These are phyloP conservation scores for Cettia cetti DNA, from an alignment of 2,113 vertebrate species.

Conservation along the genomic window DNA sequence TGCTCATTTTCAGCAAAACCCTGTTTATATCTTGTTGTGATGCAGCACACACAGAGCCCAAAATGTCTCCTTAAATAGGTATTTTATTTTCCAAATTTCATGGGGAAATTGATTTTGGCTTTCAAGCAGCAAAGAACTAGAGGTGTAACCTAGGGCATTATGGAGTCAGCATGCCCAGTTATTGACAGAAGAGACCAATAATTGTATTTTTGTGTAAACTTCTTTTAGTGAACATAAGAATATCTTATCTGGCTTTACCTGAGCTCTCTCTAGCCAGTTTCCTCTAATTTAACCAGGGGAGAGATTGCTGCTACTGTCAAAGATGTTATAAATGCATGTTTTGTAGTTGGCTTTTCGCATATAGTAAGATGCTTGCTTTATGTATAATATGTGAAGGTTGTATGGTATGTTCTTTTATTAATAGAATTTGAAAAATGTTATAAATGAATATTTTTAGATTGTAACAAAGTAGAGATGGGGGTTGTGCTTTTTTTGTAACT, in stretches of 20 bases:
- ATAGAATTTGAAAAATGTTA: no score
- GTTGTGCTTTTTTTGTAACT: no score
- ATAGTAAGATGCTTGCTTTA: no score
- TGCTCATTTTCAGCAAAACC: not conserved
- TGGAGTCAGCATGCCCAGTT: not conserved
- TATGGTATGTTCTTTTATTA: no score
- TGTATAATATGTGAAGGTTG: no score
- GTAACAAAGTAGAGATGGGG: no score
- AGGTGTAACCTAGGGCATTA: not conserved
- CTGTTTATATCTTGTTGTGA: not conserved
- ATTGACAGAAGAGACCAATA: not conserved
- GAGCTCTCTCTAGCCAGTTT: not conserved
- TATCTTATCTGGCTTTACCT: not conserved
- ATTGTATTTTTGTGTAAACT: not conserved
- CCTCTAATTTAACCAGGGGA: not conserved
- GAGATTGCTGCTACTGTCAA: not conserved
- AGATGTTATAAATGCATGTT: no score
- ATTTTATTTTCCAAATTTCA: constrained; percentile 13
- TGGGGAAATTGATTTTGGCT: not conserved
- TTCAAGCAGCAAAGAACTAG: not conserved
- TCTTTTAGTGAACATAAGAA: not conserved
- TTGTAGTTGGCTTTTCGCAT: no score
- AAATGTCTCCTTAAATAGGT: not conserved
- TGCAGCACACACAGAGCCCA: not conserved
- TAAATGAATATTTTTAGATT: no score